Conservation (phyloP, 2,888 invertebrate species). For the Drosophila trichaetosa region DNA sequence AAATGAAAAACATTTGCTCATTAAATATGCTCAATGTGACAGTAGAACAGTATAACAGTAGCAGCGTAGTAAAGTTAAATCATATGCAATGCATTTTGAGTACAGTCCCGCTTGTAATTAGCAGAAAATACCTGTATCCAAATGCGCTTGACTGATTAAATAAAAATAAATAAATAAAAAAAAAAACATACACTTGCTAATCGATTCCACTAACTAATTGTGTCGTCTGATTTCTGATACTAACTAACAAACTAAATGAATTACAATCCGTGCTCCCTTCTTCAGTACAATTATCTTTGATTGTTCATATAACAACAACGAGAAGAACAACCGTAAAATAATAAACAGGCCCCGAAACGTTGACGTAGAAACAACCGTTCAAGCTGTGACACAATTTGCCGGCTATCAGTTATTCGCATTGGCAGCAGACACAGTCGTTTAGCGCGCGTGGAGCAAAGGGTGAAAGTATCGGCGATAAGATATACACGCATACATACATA, state of each 20-base stretch:
- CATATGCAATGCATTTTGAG: not conserved
- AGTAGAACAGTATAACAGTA: not conserved
- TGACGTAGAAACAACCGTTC: constrained; percentile 36
- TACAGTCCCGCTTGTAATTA: constrained; percentile 38
- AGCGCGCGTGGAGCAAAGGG: constrained; percentile 14
- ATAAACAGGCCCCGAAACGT: constrained; percentile 33
- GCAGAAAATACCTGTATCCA: not conserved
- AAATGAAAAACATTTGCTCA: constrained; percentile 14
- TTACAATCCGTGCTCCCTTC: not conserved
- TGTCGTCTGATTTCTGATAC: constrained; percentile 12
- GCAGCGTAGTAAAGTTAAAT: not conserved
- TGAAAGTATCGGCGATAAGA: constrained; percentile 39
- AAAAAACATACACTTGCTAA: not conserved
- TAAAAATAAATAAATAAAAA: not conserved
- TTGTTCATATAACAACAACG: constrained; percentile 22
- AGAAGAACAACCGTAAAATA: not conserved
- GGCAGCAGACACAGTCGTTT: not conserved
- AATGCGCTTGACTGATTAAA: constrained; percentile 9
- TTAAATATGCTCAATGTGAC: constrained; percentile 7
- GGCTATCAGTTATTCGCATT: constrained; percentile 38
- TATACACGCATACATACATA: not conserved
- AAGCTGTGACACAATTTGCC: constrained; percentile 55
- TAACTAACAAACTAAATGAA: constrained; percentile 6
- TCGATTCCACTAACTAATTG: constrained; percentile 5
- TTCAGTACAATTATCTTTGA: constrained; percentile 23